Percentiles rank a stretch among this genome's conserved stretches.
These are phyloP conservation scores for Ctenodactylus gundi DNA, from an alignment of 2,113 vertebrate genomes.

Conservation along the genomic window DNA sequence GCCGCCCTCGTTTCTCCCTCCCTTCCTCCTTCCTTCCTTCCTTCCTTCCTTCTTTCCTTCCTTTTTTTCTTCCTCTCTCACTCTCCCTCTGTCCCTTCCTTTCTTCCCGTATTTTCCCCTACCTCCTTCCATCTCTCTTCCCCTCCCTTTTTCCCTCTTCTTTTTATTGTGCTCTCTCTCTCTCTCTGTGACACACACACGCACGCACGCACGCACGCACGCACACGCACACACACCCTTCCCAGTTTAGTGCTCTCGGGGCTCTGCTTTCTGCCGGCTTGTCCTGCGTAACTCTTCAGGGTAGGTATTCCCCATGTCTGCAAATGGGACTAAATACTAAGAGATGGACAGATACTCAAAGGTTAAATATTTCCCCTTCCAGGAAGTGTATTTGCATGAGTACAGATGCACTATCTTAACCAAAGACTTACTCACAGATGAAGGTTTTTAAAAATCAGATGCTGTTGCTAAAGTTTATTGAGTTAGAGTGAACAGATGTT, in stretches of 20 bases:
- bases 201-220: neutral
- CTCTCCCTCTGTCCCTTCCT: neutral
- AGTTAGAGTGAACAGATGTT: neutral
- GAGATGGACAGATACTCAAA: neutral
- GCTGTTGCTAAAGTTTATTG: fast-evolving
- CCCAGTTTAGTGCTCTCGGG: neutral
- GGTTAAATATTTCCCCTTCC: neutral
- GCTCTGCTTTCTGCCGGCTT: neutral
- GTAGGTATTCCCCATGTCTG: neutral
- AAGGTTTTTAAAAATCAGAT: neutral
- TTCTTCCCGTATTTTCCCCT: no score
- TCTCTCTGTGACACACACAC: neutral
- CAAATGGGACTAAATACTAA: neutral
- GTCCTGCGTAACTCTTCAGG: neutral
- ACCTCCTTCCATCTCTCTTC: neutral
- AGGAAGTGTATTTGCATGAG: neutral
- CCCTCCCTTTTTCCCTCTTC: no score
- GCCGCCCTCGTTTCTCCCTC: no score
- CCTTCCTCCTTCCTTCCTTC: fast-evolving
- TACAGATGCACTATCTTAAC: neutral
- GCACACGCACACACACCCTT: neutral
- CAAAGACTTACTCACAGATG: neutral
- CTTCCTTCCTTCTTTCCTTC: no score
- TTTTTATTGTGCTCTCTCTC: neutral
- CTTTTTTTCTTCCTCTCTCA: fast-evolving